Percentiles rank a stretch among this genome's conserved stretches.
phyloP scores from a whole-genome alignment of 2,888 invertebrate genomes.

The Pammene fasciana region DNA sequence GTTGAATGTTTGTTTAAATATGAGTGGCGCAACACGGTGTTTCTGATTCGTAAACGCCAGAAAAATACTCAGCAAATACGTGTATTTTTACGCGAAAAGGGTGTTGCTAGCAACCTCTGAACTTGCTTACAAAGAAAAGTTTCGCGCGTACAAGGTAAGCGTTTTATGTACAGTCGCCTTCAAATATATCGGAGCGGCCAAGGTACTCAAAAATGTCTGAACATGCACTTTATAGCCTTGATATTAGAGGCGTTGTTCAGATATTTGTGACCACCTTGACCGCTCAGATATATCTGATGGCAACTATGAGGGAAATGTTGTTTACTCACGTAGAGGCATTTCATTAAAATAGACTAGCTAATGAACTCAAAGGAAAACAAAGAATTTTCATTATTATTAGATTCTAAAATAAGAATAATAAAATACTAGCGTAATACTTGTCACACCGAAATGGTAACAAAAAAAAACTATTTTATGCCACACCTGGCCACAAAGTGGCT shows the following conservation, averaged over 20 bases:
- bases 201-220: too few relatives aligned
- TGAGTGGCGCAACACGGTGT: background rate
- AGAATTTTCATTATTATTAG: background rate
- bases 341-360: background rate
- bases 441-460: background rate
- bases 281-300: too few relatives aligned
- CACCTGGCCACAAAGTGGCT: too few relatives aligned
- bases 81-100: background rate
- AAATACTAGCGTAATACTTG: background rate
- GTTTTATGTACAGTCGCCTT: too few relatives aligned
- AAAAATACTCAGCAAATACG: background rate
- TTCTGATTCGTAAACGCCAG: constrained; percentile 20
- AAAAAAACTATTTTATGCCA: too few relatives aligned
- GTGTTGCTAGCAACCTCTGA: constrained; percentile 2
- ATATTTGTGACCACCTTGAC: too few relatives aligned
- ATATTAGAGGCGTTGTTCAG: too few relatives aligned
- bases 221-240: too few relatives aligned
- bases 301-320: background rate
- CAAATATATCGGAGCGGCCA: too few relatives aligned
- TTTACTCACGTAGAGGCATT: background rate
- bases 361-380: background rate
- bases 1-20: too few relatives aligned
- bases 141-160: background rate
- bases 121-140: constrained; percentile 15
- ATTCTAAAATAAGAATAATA: too few relatives aligned